These are phyloP conservation scores for Dicrostonyx torquatus DNA, from an alignment of 2,797 vertebrate species.

Conservation along the genomic window DNA sequence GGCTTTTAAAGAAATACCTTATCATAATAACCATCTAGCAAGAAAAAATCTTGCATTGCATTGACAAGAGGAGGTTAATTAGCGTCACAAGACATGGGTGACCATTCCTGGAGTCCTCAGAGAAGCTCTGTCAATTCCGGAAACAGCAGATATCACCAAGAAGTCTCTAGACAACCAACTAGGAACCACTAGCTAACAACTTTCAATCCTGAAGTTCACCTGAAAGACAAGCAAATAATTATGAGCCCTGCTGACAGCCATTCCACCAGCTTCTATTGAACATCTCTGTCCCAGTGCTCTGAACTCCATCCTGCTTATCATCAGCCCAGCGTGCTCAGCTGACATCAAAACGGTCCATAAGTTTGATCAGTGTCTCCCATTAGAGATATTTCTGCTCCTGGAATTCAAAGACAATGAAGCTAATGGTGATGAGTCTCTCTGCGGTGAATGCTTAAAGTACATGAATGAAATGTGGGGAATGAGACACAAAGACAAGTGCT, in stretches of 20 bases:
- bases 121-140: constrained; percentile 69
- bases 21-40: constrained; percentile 62
- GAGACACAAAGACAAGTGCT: not conserved
- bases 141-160: constrained; percentile 56
- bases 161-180: constrained; percentile 63
- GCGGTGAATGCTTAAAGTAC: constrained; percentile 46
- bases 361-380: constrained; percentile 82
- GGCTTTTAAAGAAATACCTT: constrained; percentile 67
- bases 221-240: constrained; percentile 80
- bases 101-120: constrained; percentile 34
- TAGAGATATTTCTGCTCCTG: constrained; percentile 77
- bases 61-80: constrained; percentile 71
- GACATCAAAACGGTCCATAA: constrained; percentile 80
- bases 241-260: constrained; percentile 66
- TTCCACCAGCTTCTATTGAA: constrained; percentile 43
- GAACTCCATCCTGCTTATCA: constrained; percentile 67
- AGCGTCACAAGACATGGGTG: constrained; percentile 52
- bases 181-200: constrained; percentile 66
- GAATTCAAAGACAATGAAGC: constrained; percentile 78
- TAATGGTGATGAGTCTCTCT: constrained; percentile 76
- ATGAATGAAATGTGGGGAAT: not conserved
- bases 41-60: constrained; percentile 31
- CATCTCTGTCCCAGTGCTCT: constrained; percentile 21
- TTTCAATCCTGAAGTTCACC: constrained; percentile 79
- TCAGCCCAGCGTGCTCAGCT: constrained; percentile 63